A percentile compares a stretch with the other conserved stretches of the same genome.
phyloP scores from a whole-genome alignment of 2,113 vertebrate species.

The Thinocorus orbignyianus region DNA sequence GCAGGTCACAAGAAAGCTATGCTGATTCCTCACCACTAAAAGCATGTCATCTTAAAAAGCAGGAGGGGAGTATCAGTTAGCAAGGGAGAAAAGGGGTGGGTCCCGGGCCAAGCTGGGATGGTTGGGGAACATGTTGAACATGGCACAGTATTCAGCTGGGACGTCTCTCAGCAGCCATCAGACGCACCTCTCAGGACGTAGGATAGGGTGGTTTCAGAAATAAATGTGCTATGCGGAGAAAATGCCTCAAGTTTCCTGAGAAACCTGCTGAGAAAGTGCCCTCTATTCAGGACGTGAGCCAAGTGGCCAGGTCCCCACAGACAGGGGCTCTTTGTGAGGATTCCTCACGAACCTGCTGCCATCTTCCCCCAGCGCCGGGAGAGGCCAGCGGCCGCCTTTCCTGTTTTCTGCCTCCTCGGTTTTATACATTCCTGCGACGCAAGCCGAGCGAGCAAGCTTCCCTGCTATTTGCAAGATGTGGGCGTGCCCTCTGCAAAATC shows the following conservation, averaged over 20 bases:
- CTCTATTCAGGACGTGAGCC: not conserved
- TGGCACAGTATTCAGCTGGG: not conserved
- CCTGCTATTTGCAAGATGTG: slow-evolving; percentile 11
- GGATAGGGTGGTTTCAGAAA: not conserved
- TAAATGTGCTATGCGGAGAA: not conserved
- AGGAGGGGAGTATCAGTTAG: not conserved
- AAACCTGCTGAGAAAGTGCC: slow-evolving; percentile 24
- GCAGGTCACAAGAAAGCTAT: not conserved
- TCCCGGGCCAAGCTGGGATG: not conserved
- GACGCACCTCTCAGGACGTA: not conserved
- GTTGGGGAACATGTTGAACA: not conserved
- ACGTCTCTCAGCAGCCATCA: not conserved
- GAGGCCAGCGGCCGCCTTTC: not conserved
- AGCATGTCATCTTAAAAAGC: not conserved
- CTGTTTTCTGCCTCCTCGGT: not conserved
- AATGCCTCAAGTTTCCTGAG: not conserved
- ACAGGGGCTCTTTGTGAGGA: slow-evolving; percentile 53
- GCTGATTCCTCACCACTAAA: not conserved
- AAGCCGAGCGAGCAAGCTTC: not conserved
- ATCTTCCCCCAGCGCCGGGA: not conserved
- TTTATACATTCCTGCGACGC: not conserved
- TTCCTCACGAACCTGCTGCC: not conserved
- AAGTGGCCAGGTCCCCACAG: not conserved
- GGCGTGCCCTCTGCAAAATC: slow-evolving; percentile 1
- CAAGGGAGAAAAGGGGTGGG: not conserved